Evolutionary conservation across 1,140 invertebrate genomes (phyloP).

Genomic region (Neelides sp.): DNA sequence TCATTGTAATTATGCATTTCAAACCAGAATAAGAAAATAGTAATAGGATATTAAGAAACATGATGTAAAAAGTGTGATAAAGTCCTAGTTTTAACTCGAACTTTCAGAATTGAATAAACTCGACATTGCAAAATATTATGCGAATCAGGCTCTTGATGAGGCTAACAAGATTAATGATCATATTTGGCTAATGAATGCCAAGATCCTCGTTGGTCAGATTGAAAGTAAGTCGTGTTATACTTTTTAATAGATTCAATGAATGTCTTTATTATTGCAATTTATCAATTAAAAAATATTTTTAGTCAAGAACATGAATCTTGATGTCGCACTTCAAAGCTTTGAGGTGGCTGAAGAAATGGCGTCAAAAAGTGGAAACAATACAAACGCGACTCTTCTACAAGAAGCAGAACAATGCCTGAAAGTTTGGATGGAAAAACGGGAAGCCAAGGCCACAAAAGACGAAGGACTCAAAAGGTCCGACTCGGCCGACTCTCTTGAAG

Average conservation of each 20-base stretch:
- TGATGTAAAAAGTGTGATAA: no score
- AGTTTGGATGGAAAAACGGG: conserved; percentile 25
- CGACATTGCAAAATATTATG: conserved; percentile 27
- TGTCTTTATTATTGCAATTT: conserved; percentile 6
- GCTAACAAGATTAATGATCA: conserved; percentile 24
- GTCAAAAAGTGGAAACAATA: conserved; percentile 16
- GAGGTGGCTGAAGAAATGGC: conserved; percentile 20
- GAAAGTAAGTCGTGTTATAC: conserved; percentile 14
- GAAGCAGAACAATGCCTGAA: conserved; percentile 30
- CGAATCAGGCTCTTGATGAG: conserved; percentile 23
- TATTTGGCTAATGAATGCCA: conserved; percentile 30
- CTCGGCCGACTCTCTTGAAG: no score
- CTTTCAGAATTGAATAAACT: conserved; percentile 22
- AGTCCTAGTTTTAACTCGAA: background rate
- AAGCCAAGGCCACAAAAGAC: background rate
- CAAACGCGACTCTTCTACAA: conserved; percentile 15
- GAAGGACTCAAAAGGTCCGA: no score
- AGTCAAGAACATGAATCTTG: conserved; percentile 23
- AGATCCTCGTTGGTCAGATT: conserved; percentile 24
- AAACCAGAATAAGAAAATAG: no score
- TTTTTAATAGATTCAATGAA: background rate
- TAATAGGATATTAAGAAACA: no score
- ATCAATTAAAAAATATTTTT: conserved; percentile 4
- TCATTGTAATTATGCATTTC: no score
- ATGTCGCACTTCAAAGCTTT: conserved; percentile 15